Base-by-base conservation (phyloP, 2,797 vertebrate species). In the Furcifer pardalis region DNA sequence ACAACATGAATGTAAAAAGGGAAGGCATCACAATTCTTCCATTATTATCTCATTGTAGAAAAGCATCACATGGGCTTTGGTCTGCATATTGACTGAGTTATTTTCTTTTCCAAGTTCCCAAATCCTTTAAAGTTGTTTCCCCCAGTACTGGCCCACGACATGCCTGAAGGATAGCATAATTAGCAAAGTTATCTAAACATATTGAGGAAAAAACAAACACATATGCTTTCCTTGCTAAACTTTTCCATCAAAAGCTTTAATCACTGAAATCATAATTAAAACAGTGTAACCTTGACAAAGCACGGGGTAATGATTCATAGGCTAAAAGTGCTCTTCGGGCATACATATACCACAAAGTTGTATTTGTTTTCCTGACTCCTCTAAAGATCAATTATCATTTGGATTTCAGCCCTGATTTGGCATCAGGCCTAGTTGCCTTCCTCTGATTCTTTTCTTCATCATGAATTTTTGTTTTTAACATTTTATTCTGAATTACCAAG, bases 141-240 rank as follows among this genome's bases (percentile, higher is more conserved):
- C 63, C 42, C 79, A 88, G 82, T 46, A 66, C 35, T 60, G 71
- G 37, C 81, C 32, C 78, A 75, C 85, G 76, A 84, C 42, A 84
- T 84, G 56, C 74, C 71, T 46, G 86, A 84, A 89, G 80, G 80
- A 89, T 89, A 89, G 81, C 32, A 81, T 32, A 90, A 88, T 89
- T 89, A 88, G 59, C 56, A 87, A 85, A 86, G 71, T 91, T 82
- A 90, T 87, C 88, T 89, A 92, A 92, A 87, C 83, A 89, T 66
- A 44, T 71, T 79, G 21, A 56, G 27, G 69, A 30, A 65, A n/a
- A 83, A 81, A 86, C 76, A 84, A 82, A 89, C 74, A 85, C 76
- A 83, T 68, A 77, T 69, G 46, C 52, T 91, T 88, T 77, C 52
- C 73, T 59, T 63, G 83, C n/a, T 60, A 84, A 91, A 85, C 65